Evolutionary conservation across 2,113 vertebrate genomes (phyloP).

Genomic region (Rhinoptilus africanus): DNA sequence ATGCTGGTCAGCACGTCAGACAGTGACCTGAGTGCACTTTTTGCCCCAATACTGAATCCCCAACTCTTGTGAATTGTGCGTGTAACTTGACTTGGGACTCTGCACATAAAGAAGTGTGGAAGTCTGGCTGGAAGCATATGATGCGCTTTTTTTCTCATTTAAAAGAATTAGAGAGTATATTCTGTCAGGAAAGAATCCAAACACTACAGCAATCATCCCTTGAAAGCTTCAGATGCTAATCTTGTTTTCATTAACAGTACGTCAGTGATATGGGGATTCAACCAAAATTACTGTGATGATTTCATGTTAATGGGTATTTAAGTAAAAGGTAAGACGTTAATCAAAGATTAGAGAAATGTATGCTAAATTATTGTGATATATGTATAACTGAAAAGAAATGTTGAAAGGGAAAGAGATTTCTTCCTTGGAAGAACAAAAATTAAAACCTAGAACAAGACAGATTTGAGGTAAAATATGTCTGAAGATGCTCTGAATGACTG

Average conservation of each 20-base stretch:
- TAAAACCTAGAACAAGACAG: not conserved
- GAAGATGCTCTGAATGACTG: not conserved
- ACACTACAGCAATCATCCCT: not conserved
- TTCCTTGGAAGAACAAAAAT: not conserved
- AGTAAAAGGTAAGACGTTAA: slow-evolving; percentile 25
- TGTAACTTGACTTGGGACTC: not conserved
- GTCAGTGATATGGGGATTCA: not conserved
- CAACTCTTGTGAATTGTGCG: not conserved
- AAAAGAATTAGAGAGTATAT: not conserved
- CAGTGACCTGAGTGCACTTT: not conserved
- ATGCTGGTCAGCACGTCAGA: not conserved
- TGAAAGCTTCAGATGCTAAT: slow-evolving; percentile 29
- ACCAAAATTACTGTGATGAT: not conserved
- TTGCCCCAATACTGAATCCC: not conserved
- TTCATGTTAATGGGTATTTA: slow-evolving; percentile 19
- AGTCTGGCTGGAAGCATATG: not conserved
- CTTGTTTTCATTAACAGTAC: slow-evolving; percentile 27
- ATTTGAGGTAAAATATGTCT: not conserved
- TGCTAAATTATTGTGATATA: slow-evolving; percentile 56
- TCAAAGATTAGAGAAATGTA: slow-evolving; percentile 31
- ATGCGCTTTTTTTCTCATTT: not conserved
- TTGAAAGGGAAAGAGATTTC: not conserved
- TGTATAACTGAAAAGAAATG: slow-evolving; percentile 19
- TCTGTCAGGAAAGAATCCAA: not conserved
- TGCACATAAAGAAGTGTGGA: not conserved